Evolutionary conservation across 2,888 invertebrate genomes (phyloP).

Genomic region (Sericinus montela): DNA sequence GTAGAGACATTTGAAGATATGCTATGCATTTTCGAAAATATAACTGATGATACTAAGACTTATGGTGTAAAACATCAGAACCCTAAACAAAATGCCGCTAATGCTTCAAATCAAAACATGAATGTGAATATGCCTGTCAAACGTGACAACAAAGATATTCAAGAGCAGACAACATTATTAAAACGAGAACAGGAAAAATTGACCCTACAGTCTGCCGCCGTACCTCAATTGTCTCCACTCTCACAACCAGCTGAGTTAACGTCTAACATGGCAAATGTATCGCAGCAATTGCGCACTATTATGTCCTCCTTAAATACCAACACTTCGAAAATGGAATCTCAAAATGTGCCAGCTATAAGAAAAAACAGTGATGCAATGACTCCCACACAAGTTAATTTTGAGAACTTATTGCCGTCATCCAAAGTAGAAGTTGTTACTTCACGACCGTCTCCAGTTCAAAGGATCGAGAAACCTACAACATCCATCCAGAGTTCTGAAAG

Average conservation of each 20-base stretch:
- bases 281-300: conserved; percentile 83
- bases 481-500: conserved; percentile 44
- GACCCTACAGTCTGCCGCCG: conserved; percentile 69
- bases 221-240: conserved; percentile 84
- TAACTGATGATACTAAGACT: conserved; percentile 64
- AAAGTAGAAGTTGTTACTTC: conserved; percentile 67
- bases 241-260: conserved; percentile 86
- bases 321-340: conserved; percentile 70
- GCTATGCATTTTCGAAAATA: conserved; percentile 84
- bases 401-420: conserved; percentile 70
- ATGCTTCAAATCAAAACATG: conserved; percentile 30
- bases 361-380: conserved; percentile 60
- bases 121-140: conserved; percentile 35
- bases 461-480: conserved; percentile 53
- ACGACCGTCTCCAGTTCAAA: conserved; percentile 59
- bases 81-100: conserved; percentile 34
- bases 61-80: conserved; percentile 48
- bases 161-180: conserved; percentile 47
- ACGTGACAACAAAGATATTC: conserved; percentile 44
- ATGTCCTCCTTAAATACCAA: conserved; percentile 81
- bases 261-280: conserved; percentile 85
- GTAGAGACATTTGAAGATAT: conserved; percentile 85
- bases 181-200: conserved; percentile 56
- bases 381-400: conserved; percentile 73
- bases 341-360: conserved; percentile 65